These are phyloP conservation scores for Calliopsis andreniformis DNA, from an alignment of 1,140 invertebrate species.

Conservation along the genomic window DNA sequence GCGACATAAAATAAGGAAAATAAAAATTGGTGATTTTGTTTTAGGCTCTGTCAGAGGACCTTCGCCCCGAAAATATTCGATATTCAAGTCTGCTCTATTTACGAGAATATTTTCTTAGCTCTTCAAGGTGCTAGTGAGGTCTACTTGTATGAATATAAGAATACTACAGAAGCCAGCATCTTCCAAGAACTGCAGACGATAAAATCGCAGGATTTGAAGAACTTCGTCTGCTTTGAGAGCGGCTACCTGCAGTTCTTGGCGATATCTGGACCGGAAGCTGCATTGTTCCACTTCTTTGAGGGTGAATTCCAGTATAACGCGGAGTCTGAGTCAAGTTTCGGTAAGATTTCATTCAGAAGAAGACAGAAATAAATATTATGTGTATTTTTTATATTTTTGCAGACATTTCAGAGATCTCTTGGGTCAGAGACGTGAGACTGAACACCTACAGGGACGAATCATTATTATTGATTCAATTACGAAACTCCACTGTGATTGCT, in stretches of 20 bases:
- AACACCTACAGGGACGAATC: conserved; percentile 74
- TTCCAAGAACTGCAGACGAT: conserved; percentile 37
- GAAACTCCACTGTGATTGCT: conserved; percentile 62
- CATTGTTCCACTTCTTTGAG: conserved; percentile 60
- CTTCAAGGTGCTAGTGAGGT: conserved; percentile 58
- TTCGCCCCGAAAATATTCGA: conserved; percentile 44
- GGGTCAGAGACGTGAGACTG: conserved; percentile 63
- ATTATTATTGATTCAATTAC: conserved; percentile 67
- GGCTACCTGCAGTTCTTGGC: conserved; percentile 67
- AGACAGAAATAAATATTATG: not conserved
- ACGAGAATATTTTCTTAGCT: conserved; percentile 43
- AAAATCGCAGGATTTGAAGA: conserved; percentile 52
- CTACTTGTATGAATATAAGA: conserved; percentile 62
- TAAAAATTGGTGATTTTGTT: no score
- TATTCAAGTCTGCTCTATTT: conserved; percentile 60
- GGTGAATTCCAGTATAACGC: conserved; percentile 55
- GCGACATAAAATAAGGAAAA: not conserved
- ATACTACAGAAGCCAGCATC: conserved; percentile 9
- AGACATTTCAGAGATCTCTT: conserved; percentile 67
- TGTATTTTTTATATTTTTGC: not conserved
- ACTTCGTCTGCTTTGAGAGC: conserved; percentile 71
- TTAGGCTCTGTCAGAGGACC: conserved; percentile 56
- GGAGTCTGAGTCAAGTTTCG: conserved; percentile 36
- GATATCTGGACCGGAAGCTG: conserved; percentile 60
- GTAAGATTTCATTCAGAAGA: conserved; percentile 4